Evolutionary conservation across 2,888 invertebrate genomes (phyloP), one percentile per base, ranked within the genome.

Genomic region (Epinotia ramella): DNA sequence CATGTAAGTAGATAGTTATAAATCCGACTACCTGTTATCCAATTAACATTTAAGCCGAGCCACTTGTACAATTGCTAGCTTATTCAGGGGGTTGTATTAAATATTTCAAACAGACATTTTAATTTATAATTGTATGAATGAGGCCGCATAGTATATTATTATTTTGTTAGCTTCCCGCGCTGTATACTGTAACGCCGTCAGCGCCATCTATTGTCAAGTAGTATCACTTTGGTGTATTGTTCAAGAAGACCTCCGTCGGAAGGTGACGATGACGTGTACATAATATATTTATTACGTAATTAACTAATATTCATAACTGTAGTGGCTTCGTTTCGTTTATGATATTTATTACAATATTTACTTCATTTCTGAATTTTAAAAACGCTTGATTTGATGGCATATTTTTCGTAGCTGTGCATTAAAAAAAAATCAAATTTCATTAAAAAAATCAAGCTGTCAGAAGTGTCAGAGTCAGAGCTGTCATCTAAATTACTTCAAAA

Each of bases 1-100:
- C 67, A 69, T 62, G 76, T 76, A 76, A 76, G 76, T 76, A 66
- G 44, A 59, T 44, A 20, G 24, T 69, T 46, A 60, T 59, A 60
- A 60, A 69, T 69, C 60, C 49, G 13, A 59, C 40, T 65, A 44
- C 12, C 33, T 68, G 49, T 56, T 59, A 70, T 70, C 69, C 53
- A 65, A 70, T 70, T 75, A 68, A 24, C 18, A 18, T 59, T 59
- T 20, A 46, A 49, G 20, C 16, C 46, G 28, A 40, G n/a, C 33
- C 20, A 12, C 12, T 46, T 59, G 49, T 67, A 56, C 7, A 18
- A n/a, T 3, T 6, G 12, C 16, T 7, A 24, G 28, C 6, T 24
- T 28, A 4, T 57, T 7, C 7, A 20, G 18, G 0, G 12, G 7
- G 40, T 57, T 3, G 3, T 24, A 24, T 68, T 57, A 3, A 44